These are phyloP conservation scores for Epicauta chinensis DNA, from an alignment of 1,140 invertebrate species.

Conservation along the genomic window DNA sequence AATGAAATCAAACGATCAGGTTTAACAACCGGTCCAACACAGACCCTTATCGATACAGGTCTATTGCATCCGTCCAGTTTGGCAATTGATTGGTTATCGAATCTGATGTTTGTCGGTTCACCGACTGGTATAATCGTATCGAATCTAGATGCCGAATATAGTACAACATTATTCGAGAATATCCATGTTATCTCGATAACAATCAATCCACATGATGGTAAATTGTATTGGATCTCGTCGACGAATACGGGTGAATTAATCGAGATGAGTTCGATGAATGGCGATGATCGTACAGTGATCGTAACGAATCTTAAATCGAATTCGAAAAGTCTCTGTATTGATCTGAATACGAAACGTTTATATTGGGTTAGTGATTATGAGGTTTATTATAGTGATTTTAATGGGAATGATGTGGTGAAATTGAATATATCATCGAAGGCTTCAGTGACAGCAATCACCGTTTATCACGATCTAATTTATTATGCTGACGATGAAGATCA, in stretches of 20 bases:
- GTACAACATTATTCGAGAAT: slow-evolving; percentile 43
- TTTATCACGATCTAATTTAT: slow-evolving; percentile 52
- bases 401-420: slow-evolving; percentile 43
- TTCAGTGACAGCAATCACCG: slow-evolving; percentile 50
- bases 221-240: slow-evolving; percentile 41
- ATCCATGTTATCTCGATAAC: slow-evolving; percentile 50
- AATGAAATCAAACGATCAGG: slow-evolving; percentile 68
- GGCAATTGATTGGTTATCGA: slow-evolving; percentile 70
- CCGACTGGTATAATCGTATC: slow-evolving; percentile 57
- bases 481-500: slow-evolving; percentile 54
- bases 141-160: slow-evolving; percentile 67
- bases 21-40: slow-evolving; percentile 57
- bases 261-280: slow-evolving; percentile 62
- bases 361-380: slow-evolving; percentile 64
- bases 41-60: slow-evolving; percentile 70
- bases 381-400: slow-evolving; percentile 61
- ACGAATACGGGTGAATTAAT: slow-evolving; percentile 19
- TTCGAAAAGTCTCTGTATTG: slow-evolving; percentile 46
- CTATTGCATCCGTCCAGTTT: slow-evolving; percentile 54
- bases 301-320: slow-evolving; percentile 33
- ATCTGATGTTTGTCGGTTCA: slow-evolving; percentile 63
- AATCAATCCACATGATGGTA: slow-evolving; percentile 56
- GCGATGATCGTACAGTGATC: slow-evolving; percentile 46
- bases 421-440: slow-evolving; percentile 35
- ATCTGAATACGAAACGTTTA: slow-evolving; percentile 53